Percentiles rank a stretch among this genome's conserved stretches.
These are phyloP conservation scores for Meandrina meandrites DNA, from an alignment of 92 coral and sea anemone species.

Conservation along the genomic window DNA sequence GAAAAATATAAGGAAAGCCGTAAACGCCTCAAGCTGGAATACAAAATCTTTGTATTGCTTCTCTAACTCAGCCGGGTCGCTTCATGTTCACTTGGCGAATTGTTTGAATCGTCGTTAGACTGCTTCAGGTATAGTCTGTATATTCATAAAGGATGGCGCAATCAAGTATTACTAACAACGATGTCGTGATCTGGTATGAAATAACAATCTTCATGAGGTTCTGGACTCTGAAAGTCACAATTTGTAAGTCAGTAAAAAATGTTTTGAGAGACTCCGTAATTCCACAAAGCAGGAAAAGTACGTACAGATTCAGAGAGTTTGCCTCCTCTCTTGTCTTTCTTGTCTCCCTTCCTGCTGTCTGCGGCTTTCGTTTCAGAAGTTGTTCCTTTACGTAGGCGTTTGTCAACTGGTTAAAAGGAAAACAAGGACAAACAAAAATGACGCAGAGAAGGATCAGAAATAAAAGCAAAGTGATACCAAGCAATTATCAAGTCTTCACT, in stretches of 20 bases:
- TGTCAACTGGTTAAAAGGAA: constrained; percentile 23
- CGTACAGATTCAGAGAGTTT: constrained; percentile 62
- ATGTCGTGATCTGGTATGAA: not conserved
- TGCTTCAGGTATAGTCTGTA: not conserved
- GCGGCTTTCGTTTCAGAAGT: constrained; percentile 50
- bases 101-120: not conserved
- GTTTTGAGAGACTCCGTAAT: too few relatives aligned
- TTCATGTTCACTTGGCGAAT: too few relatives aligned
- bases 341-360: constrained; percentile 69
- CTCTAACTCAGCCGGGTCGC: not conserved
- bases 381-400: constrained; percentile 58
- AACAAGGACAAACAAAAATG: not conserved
- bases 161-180: constrained; percentile 7
- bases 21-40: not conserved
- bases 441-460: not conserved
- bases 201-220: not conserved
- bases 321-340: constrained; percentile 75
- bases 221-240: constrained; percentile 25
- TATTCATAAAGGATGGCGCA: not conserved
- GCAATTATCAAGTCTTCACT: not conserved
- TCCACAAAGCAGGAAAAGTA: not conserved
- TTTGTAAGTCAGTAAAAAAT: not conserved
- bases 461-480: not conserved
- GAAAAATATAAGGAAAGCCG: not conserved
- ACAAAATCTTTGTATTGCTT: not conserved